Evolutionary conservation across 2,797 vertebrate species (phyloP).

Genomic region (Melanitta fusca): DNA sequence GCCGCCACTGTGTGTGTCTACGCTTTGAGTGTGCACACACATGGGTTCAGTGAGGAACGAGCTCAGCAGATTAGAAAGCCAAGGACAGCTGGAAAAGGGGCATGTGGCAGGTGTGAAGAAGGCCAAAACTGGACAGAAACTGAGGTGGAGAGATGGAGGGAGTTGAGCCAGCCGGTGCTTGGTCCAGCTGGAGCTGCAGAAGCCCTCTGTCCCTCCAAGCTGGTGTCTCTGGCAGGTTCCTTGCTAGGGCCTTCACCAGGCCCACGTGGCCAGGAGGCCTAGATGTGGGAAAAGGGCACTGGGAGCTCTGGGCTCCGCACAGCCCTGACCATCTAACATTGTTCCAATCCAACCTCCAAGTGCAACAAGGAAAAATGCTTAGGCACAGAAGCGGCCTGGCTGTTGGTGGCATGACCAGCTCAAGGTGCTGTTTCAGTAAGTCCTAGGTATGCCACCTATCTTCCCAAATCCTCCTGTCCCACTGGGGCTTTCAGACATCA

Average conservation of each 20-base stretch:
- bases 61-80: not conserved
- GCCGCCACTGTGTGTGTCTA: no score
- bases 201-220: not conserved
- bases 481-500: not conserved
- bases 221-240: not conserved
- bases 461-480: not conserved
- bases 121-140: not conserved
- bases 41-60: no score
- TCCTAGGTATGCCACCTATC: not conserved
- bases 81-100: not conserved
- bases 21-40: no score
- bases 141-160: not conserved
- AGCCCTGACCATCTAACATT: not conserved
- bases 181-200: not conserved
- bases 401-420: not conserved
- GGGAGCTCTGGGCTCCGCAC: not conserved
- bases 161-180: not conserved
- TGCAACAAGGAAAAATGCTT: not conserved
- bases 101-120: not conserved
- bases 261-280: not conserved
- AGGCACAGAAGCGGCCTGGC: not conserved
- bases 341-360: not conserved
- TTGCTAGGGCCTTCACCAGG: not conserved
- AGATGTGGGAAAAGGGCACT: not conserved
- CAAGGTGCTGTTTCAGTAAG: fast-evolving